phyloP scores from a whole-genome alignment of 2,797 vertebrate species.

The Sternarchorhynchus goeldii region DNA sequence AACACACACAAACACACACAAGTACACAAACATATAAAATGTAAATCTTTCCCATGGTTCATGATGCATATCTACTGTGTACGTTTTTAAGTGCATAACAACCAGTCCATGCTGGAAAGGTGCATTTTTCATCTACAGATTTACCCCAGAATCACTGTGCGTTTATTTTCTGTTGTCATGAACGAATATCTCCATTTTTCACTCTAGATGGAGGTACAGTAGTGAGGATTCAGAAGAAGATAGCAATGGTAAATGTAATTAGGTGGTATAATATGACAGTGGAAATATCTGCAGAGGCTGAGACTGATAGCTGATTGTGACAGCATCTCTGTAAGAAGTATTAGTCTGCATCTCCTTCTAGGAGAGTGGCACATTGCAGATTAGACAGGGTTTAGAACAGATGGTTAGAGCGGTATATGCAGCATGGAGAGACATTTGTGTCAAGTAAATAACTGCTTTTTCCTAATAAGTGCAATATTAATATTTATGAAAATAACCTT shows the following conservation, averaged over 20 bases:
- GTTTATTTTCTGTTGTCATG: constrained; percentile 47
- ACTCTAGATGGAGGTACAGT: constrained; percentile 22
- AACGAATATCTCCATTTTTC: constrained; percentile 48
- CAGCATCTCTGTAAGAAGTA: constrained; percentile 37
- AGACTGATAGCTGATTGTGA: constrained; percentile 37
- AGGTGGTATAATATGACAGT: constrained; percentile 53
- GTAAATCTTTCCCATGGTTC: not conserved
- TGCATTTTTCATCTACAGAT: constrained; percentile 39
- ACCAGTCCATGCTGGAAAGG: constrained; percentile 24
- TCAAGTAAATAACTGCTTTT: not conserved
- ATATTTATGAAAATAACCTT: not conserved
- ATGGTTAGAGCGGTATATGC: not conserved
- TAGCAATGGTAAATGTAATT: constrained; percentile 50
- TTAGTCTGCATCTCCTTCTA: constrained; percentile 40
- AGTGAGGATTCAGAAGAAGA: constrained; percentile 18
- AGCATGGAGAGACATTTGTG: not conserved
- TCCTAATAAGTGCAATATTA: not conserved
- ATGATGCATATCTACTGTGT: constrained; percentile 13
- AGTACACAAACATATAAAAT: not conserved
- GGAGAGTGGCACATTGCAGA: not conserved
- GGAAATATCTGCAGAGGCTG: constrained; percentile 47
- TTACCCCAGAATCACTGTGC: constrained; percentile 24
- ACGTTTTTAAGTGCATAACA: constrained; percentile 33
- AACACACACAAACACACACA: constrained; percentile 22
- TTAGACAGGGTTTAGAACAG: constrained; percentile 15